Evolutionary conservation across 2,888 invertebrate genomes (phyloP).

Genomic region (Diogma glabrata): DNA sequence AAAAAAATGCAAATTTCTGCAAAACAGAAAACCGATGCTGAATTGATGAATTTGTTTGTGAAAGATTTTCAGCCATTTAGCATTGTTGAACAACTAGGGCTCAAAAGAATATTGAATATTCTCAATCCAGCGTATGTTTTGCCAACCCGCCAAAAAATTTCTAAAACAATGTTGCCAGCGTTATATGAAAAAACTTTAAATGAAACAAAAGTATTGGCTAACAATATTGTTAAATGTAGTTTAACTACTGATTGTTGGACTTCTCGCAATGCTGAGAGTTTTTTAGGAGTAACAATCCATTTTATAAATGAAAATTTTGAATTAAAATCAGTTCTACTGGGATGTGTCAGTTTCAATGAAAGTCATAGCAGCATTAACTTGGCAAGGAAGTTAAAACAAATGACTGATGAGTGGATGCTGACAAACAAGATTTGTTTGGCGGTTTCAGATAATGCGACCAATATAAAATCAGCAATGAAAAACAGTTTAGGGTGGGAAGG

Average conservation of each 20-base stretch:
- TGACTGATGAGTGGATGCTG: slow-evolving; percentile 22
- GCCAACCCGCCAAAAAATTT: slow-evolving; percentile 17
- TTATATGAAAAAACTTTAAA: background rate
- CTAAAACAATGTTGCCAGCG: slow-evolving; percentile 1
- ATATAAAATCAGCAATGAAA: slow-evolving; percentile 17
- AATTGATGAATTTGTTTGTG: slow-evolving; percentile 21
- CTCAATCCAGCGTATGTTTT: slow-evolving; percentile 19
- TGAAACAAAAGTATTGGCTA: slow-evolving; percentile 19
- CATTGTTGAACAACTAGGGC: slow-evolving; percentile 15
- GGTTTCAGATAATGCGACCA: slow-evolving; percentile 19
- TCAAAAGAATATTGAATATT: slow-evolving; percentile 13
- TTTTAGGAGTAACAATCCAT: slow-evolving; percentile 22
- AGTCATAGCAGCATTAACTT: slow-evolving; percentile 23
- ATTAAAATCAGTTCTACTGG: slow-evolving; percentile 21
- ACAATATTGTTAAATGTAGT: slow-evolving; percentile 17
- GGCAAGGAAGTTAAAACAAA: slow-evolving; percentile 19
- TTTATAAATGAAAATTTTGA: slow-evolving; percentile 21
- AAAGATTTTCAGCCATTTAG: slow-evolving; percentile 20
- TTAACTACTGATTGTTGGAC: slow-evolving; percentile 27
- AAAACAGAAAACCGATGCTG: background rate
- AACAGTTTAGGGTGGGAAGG: slow-evolving; percentile 17
- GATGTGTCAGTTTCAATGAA: slow-evolving; percentile 18
- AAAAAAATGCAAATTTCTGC: background rate
- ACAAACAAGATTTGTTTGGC: slow-evolving; percentile 23
- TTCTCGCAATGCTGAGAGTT: slow-evolving; percentile 24